A percentile compares a stretch with the other conserved stretches of the same genome.
Evolutionary conservation across 2,113 vertebrate genomes (phyloP).

Genomic region (Zosterops borbonicus): DNA sequence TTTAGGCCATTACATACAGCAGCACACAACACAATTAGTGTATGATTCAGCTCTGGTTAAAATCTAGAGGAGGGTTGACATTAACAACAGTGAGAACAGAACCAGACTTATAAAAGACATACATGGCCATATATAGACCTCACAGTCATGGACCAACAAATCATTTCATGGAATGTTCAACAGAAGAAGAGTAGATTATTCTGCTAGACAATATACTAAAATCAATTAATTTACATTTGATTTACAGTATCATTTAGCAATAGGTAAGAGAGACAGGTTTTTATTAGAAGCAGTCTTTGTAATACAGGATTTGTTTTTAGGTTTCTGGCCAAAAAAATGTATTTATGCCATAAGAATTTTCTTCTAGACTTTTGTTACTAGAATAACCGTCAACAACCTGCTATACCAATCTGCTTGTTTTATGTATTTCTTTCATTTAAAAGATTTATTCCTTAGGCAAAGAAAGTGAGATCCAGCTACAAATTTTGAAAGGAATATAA

Average conservation of each 20-base stretch:
- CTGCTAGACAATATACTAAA: neutral
- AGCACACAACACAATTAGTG: neutral
- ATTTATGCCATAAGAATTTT: neutral
- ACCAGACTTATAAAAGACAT: neutral
- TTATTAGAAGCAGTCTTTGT: neutral
- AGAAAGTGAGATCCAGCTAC: neutral
- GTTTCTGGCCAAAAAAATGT: neutral
- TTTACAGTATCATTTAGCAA: neutral
- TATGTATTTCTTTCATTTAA: neutral
- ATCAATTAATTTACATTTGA: neutral
- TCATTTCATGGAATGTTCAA: neutral
- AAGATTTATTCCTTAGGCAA: neutral
- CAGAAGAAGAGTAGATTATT: neutral
- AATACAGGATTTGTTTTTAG: neutral
- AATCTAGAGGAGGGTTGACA: neutral
- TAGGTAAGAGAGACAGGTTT: neutral
- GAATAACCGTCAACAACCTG: neutral
- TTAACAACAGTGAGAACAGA: neutral
- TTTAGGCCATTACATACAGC: neutral
- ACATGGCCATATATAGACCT: neutral
- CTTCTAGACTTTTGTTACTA: neutral
- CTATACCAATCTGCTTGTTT: neutral
- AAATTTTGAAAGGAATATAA: neutral
- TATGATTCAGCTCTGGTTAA: neutral
- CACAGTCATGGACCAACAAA: neutral